phyloP scores from a whole-genome alignment of 2,113 vertebrate species.

The Fulica atra region DNA sequence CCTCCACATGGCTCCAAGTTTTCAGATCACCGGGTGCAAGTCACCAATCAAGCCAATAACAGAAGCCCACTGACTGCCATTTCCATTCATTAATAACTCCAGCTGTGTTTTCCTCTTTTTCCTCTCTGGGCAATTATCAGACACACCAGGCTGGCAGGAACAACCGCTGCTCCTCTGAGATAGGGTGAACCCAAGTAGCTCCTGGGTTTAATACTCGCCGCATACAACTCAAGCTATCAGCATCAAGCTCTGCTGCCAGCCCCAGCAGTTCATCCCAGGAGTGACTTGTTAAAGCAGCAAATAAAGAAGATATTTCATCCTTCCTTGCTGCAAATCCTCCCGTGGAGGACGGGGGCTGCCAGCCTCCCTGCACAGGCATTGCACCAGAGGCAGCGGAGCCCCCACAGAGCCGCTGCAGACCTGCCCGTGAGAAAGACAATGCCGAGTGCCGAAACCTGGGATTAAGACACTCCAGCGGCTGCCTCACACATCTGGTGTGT shows the following conservation, averaged over 20 bases:
- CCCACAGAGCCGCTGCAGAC: not conserved
- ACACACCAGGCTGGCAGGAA: not conserved
- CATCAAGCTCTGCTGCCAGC: not conserved
- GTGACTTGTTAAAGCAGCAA: not conserved
- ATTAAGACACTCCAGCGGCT: constrained; percentile 51
- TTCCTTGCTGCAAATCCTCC: not conserved
- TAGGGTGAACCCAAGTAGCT: not conserved
- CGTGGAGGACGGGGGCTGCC: not conserved
- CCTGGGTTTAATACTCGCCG: not conserved
- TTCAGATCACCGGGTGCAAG: not conserved
- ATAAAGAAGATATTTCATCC: not conserved
- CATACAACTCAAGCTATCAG: not conserved
- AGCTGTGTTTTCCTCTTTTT: not conserved
- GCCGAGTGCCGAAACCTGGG: constrained; percentile 25
- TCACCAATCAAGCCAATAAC: not conserved
- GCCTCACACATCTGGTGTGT: constrained; percentile 63
- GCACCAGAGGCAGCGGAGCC: not conserved
- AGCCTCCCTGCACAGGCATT: not conserved
- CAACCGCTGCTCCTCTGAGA: not conserved
- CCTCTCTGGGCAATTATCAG: not conserved
- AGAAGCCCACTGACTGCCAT: not conserved
- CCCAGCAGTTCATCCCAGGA: not conserved
- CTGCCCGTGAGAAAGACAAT: not conserved
- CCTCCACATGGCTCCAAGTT: not conserved
- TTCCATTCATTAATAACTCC: not conserved